Evolutionary conservation across 2,113 vertebrate species (phyloP), one percentile per base, ranked within the genome.

Genomic region (Notothenia rossii): DNA sequence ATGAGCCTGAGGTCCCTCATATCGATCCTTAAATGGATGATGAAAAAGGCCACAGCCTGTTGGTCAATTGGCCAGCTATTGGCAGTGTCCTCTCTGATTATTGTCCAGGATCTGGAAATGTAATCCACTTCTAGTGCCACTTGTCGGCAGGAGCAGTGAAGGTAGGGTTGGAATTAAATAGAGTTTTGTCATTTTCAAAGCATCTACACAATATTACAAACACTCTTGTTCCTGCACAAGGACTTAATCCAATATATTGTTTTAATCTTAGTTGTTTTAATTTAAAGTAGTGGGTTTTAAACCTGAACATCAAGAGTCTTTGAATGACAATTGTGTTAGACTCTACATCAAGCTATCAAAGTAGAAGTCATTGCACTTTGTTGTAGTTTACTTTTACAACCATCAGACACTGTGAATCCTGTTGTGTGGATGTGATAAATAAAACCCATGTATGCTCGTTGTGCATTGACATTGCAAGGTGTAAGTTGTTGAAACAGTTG

Each of bases 21-120:
- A 92, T 92, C 86, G 92, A 94, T 94, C 85, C 84, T 85, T 89
- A 92, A 90, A 92, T 90, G 85, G 83, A 90, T 89, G 83, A 91
- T 93, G 85, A 93, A 90, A 91, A 92, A 92, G 85, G 59, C 84
- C 50, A 49, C 70, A 62, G 81, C 33, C 77, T 69, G 66, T 63
- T 84, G 81, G 83, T 91, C 88, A 91, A 60, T 83, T 90, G 67
- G 73, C 54, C 61, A 77, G 69, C 67, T 74, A 77, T 90, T 90
- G 86, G 80, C 74, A 84, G 60, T 75, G 86, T 90, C 86, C 56
- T 1, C 58, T 83, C 66, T 80, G 79, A 92, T 92, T 86, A 84
- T 58, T 45, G 62, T 81, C 80, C 40, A 54, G 18, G 13, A 62
- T 65, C 68, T 82, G 59, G 75, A 89, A 56, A 78, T 73, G 61